Percentiles rank a stretch among this genome's conserved stretches.
These are phyloP conservation scores for Helicoverpa assulta DNA, from an alignment of 2,888 invertebrate species.

Conservation along the genomic window DNA sequence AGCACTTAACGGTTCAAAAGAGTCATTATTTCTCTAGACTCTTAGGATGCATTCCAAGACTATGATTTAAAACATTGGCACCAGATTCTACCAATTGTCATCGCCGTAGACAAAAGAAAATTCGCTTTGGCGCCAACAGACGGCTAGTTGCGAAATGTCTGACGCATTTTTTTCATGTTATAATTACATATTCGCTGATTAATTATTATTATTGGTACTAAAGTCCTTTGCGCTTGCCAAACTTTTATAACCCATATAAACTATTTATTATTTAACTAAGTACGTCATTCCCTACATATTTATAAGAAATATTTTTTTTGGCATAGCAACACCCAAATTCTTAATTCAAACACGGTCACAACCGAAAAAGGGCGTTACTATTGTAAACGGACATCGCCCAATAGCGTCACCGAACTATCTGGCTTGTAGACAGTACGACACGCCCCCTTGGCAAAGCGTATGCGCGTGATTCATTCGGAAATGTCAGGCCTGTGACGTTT, in stretches of 20 bases:
- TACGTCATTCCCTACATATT: slow-evolving; percentile 15
- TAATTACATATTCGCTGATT: background rate
- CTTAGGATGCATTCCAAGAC: slow-evolving; percentile 61
- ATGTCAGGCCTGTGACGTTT: slow-evolving; percentile 61
- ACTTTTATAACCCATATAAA: slow-evolving; percentile 4
- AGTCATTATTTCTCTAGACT: slow-evolving; percentile 19
- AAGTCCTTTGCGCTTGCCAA: background rate
- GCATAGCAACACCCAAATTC: slow-evolving; percentile 19
- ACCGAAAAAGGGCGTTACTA: slow-evolving; percentile 66
- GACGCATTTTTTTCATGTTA: slow-evolving; percentile 1
- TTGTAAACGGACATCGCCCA: slow-evolving; percentile 56
- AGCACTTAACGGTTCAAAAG: slow-evolving; percentile 15
- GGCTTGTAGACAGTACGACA: slow-evolving; percentile 59
- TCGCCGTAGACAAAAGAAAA: slow-evolving; percentile 41
- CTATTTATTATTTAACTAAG: background rate
- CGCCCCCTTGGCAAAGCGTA: slow-evolving; percentile 69
- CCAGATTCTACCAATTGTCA: slow-evolving; percentile 48
- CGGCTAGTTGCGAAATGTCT: slow-evolving; percentile 1
- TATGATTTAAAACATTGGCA: slow-evolving; percentile 63
- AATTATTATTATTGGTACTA: background rate
- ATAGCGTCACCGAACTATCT: slow-evolving; percentile 54
- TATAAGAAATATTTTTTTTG: slow-evolving; percentile 3
- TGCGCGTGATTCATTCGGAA: slow-evolving; percentile 69
- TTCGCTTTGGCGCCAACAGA: slow-evolving; percentile 59
- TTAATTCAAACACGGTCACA: slow-evolving; percentile 22